These are phyloP conservation scores for Sinocyclocheilus rhinocerous DNA, from an alignment of 2,113 vertebrate species.

Conservation along the genomic window DNA sequence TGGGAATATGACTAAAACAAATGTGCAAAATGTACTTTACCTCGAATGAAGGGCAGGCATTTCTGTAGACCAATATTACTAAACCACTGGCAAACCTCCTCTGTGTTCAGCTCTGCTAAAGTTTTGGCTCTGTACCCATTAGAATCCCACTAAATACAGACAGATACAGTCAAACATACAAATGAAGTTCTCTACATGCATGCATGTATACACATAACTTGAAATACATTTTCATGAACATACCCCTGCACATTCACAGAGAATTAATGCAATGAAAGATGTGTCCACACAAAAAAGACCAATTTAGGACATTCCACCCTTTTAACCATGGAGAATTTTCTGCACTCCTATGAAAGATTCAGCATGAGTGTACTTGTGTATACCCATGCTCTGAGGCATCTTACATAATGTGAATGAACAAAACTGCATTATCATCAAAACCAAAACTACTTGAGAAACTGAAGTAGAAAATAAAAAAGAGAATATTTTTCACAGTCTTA, in stretches of 20 bases:
- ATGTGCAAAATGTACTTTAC: conserved; percentile 57
- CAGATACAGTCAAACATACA: conserved; percentile 29
- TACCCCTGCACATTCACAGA: background rate
- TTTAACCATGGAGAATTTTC: conserved; percentile 2
- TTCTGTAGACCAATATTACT: conserved; percentile 69
- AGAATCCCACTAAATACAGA: conserved; percentile 56
- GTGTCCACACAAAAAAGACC: background rate
- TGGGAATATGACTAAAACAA: conserved; percentile 22
- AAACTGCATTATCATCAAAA: background rate
- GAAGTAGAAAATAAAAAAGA: background rate
- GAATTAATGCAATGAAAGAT: background rate
- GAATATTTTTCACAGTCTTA: background rate
- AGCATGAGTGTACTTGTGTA: conserved; percentile 49
- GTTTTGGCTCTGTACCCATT: conserved; percentile 67
- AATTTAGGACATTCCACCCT: conserved; percentile 18
- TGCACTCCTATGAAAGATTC: background rate
- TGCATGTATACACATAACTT: conserved; percentile 10
- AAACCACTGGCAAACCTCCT: conserved; percentile 79
- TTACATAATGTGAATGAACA: background rate
- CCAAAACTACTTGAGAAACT: background rate
- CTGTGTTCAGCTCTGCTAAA: conserved; percentile 74
- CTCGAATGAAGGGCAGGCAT: conserved; percentile 75
- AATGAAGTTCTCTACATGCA: background rate
- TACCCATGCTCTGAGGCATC: background rate
- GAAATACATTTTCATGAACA: background rate